Evolutionary conservation across 30 jellyfish, hydroid and myxozoan genomes (phyloP).

Genomic region (Aurelia sp.): DNA sequence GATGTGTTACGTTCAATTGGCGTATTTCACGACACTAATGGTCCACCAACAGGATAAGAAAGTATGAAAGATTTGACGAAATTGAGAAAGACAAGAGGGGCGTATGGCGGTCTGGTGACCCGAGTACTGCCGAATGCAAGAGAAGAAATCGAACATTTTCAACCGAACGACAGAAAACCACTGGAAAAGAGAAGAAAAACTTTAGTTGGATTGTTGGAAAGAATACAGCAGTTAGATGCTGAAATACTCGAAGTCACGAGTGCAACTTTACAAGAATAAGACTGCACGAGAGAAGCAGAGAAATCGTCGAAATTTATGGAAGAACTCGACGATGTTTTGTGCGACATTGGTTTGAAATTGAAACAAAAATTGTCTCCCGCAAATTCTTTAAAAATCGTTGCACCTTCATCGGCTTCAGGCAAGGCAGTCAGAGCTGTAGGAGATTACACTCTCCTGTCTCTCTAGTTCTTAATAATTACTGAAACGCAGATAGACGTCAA

Average conservation of each 20-base stretch:
- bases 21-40: too few species aligned
- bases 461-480: too few species aligned
- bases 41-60: neutral
- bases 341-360: too few species aligned
- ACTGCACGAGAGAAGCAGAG: neutral
- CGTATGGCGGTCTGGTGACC: constrained; percentile 5
- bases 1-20: too few species aligned
- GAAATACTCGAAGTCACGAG: neutral
- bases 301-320: neutral
- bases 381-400: neutral
- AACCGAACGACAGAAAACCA: neutral
- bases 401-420: neutral
- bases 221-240: neutral
- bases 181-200: constrained; percentile 1
- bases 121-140: neutral
- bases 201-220: neutral
- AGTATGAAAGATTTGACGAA: neutral
- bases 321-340: neutral
- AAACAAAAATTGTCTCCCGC: neutral
- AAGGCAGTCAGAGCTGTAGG: neutral
- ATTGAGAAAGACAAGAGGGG: constrained; percentile 20
- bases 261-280: neutral
- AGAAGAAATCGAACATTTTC: neutral
- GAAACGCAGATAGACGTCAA: too few species aligned
- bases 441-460: too few species aligned